These are phyloP conservation scores for Synergus laeviventris DNA, from an alignment of 2,888 invertebrate genomes.

Conservation along the genomic window DNA sequence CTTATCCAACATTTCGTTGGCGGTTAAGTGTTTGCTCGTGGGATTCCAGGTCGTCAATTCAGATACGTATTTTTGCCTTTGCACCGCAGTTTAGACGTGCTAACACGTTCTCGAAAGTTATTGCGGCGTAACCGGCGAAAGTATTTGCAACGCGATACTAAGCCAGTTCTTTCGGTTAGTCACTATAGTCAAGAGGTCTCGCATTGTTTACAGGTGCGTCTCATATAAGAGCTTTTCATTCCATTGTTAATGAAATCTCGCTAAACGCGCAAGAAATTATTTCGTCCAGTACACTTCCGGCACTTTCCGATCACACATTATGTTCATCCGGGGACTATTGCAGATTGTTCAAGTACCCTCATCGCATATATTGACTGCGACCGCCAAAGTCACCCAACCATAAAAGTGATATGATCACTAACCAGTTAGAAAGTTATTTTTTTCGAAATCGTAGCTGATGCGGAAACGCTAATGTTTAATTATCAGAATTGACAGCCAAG, in stretches of 20 bases:
- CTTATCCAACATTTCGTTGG: background rate
- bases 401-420: conserved; percentile 37
- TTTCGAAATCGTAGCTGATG: background rate
- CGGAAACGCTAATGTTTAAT: conserved; percentile 27
- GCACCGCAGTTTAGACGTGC: background rate
- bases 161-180: conserved; percentile 31
- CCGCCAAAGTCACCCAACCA: conserved; percentile 32
- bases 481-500: conserved; percentile 17
- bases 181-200: conserved; percentile 32
- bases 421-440: conserved; percentile 34
- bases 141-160: conserved; percentile 29
- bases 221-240: conserved; percentile 37
- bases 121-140: conserved; percentile 37
- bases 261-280: conserved; percentile 45
- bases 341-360: conserved; percentile 12
- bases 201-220: conserved; percentile 26
- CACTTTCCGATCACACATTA: conserved; percentile 39
- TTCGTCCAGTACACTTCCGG: conserved; percentile 33
- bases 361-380: conserved; percentile 6
- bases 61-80: conserved; percentile 9
- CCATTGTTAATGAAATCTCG: conserved; percentile 35
- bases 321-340: conserved; percentile 33
- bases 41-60: conserved; percentile 30
- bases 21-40: conserved; percentile 1
- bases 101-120: conserved; percentile 35